Evolutionary conservation across 2,888 invertebrate genomes (phyloP).

Genomic region (Acanthosepion esculentum): DNA sequence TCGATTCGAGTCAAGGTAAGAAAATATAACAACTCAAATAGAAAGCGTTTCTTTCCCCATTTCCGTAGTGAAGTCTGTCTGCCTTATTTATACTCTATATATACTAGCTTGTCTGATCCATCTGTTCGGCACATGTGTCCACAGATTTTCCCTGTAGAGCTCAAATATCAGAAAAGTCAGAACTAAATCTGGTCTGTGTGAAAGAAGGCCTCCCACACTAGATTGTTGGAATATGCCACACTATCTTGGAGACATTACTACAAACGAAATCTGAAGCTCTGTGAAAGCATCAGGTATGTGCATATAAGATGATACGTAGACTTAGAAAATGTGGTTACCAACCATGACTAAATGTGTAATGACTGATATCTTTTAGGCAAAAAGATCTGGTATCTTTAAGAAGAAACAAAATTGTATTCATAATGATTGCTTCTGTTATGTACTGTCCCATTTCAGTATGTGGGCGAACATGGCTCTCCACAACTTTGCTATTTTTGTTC

Average conservation of each 20-base stretch:
- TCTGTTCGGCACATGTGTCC: background rate
- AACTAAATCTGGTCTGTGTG: background rate
- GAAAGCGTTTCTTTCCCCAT: no score
- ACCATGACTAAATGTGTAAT: background rate
- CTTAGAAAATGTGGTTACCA: background rate
- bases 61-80: no score
- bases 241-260: background rate
- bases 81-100: no score
- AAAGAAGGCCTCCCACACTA: background rate
- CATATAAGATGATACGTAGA: background rate
- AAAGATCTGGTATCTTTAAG: background rate
- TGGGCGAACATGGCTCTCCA: no score
- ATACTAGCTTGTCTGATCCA: background rate
- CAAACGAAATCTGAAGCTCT: background rate
- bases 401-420: no score
- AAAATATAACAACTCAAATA: no score
- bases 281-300: background rate
- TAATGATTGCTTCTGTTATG: no score
- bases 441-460: no score
- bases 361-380: background rate
- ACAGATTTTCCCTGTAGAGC: background rate
- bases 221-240: background rate
- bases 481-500: no score
- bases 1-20: no score
- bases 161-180: slow-evolving; percentile 13